phyloP scores from a whole-genome alignment of 2,888 invertebrate genomes.

The Disparrhopalites patrizii region DNA sequence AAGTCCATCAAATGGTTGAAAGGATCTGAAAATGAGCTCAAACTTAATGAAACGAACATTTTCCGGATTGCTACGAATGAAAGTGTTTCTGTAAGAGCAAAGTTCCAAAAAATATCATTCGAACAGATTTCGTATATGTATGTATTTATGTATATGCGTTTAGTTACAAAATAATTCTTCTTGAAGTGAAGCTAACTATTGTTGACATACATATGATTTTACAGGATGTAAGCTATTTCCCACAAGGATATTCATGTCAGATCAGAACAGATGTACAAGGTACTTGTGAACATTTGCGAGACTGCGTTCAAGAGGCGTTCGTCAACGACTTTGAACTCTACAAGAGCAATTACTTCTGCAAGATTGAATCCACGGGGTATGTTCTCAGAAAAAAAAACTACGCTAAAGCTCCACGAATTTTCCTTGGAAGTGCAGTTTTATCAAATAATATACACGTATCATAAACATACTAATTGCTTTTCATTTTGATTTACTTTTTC shows the following conservation, averaged over 20 bases:
- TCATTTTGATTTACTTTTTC: background rate
- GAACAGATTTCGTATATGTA: background rate
- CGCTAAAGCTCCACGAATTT: background rate
- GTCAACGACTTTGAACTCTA: conserved; percentile 32
- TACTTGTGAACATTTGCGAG: conserved; percentile 41
- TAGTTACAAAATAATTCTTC: no score
- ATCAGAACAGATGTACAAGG: conserved; percentile 27
- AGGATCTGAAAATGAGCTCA: conserved; percentile 6
- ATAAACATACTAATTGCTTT: no score
- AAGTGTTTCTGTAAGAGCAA: conserved; percentile 21
- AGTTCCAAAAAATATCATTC: no score
- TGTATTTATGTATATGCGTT: no score
- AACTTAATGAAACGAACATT: conserved; percentile 30
- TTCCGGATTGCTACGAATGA: conserved; percentile 21
- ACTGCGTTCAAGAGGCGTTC: conserved; percentile 42
- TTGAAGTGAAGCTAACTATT: no score
- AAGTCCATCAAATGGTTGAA: conserved; percentile 27
- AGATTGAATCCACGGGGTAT: conserved; percentile 26
- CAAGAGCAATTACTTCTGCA: conserved; percentile 37
- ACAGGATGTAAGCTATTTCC: conserved; percentile 8
- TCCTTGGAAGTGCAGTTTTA: background rate
- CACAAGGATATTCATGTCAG: background rate
- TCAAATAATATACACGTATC: background rate
- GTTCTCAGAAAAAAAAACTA: background rate
- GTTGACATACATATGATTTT: no score